Base-by-base conservation (phyloP, 2,888 invertebrate genomes). In the Glomeris marginata region DNA sequence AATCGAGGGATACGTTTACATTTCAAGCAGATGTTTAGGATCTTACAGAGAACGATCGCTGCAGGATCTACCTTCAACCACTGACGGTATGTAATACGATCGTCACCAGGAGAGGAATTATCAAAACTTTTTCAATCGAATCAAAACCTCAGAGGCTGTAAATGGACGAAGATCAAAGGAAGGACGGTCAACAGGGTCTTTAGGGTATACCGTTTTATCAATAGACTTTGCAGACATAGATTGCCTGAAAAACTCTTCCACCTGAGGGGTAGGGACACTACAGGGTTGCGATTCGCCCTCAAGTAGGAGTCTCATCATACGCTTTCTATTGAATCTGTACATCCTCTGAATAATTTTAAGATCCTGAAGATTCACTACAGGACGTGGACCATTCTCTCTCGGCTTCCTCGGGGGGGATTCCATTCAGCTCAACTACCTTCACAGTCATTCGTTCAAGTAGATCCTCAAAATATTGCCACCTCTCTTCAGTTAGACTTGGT, bases 21-120 rank as follows among this genome's bases (percentile, higher is more conserved):
- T 22, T 46, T 46, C 46, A 35, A 18, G 16, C 46, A 46, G 34
- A 35, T 46, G 36, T 46, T 46, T 4, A 46, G 16, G 11, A 46
- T 42, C 8, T 5, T n/a, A n/a, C 20, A 3, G 3, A 42, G n/a
- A 10, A 42, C 20, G 16, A 20, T 20, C 18, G 3, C 21, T 4
- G n/a, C 3, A 2, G 42, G 21, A 16, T 42, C 42, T 3, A 20
- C 42, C 16, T 4, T 3, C 42, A 5, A n/a, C 42, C 42, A 42
- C 4, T 42, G 42, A 3, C 21, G 16, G 11, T 42, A 42, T 2
- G 42, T 42, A 5, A 42, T 18, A 2, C 42, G 2, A 15, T 15
- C 38, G 18, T 38, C 18, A 6, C 38, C 38, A 3, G 38, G 38
- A 8, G 38, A 3, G 8, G 38, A 38, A 18, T 38, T 38, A 18